Conservation (phyloP, 2,797 vertebrate species). For the Epinephelus malabaricus region DNA sequence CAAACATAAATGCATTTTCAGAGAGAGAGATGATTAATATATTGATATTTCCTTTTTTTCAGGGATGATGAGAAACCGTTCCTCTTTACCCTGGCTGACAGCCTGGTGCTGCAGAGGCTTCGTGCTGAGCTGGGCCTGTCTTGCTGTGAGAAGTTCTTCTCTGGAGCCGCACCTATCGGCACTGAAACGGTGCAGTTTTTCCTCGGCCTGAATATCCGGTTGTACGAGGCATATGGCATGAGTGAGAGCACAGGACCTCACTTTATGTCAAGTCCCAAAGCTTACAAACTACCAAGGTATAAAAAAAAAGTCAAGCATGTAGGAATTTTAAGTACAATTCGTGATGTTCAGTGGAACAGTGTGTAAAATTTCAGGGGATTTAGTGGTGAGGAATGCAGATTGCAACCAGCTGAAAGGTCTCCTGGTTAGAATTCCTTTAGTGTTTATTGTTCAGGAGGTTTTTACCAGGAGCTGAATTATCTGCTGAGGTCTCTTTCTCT, state of each 20-base stretch:
- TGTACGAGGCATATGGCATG: conserved; percentile 92
- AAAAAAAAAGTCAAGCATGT: conserved; percentile 2
- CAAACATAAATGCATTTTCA: not conserved
- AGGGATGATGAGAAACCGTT: conserved; percentile 87
- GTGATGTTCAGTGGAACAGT: not conserved
- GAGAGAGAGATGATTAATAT: not conserved
- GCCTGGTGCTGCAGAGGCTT: conserved; percentile 89
- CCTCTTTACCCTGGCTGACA: conserved; percentile 85
- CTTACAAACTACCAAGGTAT: conserved; percentile 87
- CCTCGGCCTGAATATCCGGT: conserved; percentile 88
- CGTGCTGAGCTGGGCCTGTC: conserved; percentile 88
- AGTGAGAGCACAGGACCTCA: conserved; percentile 93
- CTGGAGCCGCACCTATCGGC: conserved; percentile 89
- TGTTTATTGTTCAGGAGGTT: too few species aligned
- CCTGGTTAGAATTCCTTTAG: too few species aligned
- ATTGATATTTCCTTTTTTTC: conserved; percentile 20
- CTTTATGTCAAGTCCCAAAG: conserved; percentile 87
- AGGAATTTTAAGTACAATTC: not conserved
- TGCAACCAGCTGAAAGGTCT: too few species aligned
- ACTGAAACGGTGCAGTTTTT: conserved; percentile 89
- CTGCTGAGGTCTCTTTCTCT: too few species aligned
- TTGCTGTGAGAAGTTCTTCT: conserved; percentile 89
- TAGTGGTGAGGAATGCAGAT: too few species aligned
- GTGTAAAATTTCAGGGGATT: too few species aligned
- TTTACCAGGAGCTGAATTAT: too few species aligned